A percentile compares a stretch with the other conserved stretches of the same genome.
Conservation (phyloP, 2,797 vertebrate species). For the Petrocephalus schoutedeni region DNA sequence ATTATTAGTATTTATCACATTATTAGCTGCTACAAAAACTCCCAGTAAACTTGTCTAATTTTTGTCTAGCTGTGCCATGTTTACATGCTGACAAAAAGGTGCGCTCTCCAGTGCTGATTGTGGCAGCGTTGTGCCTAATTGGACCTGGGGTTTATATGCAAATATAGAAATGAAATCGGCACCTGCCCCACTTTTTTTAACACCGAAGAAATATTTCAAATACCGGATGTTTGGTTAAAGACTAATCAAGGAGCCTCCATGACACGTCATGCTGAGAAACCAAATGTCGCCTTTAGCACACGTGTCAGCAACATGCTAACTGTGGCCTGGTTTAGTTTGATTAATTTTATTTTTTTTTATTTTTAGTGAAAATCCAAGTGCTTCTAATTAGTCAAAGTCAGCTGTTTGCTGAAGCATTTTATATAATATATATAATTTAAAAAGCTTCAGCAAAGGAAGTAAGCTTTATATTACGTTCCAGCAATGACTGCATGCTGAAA, state of each 20-base stretch:
- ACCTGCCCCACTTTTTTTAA: neutral
- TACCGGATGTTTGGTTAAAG: neutral
- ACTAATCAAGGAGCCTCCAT: constrained; percentile 22
- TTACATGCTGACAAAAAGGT: neutral
- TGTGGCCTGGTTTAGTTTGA: neutral
- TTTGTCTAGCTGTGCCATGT: neutral
- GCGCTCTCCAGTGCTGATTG: constrained; percentile 17
- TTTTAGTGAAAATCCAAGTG: constrained; percentile 35
- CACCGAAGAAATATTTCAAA: constrained; percentile 16
- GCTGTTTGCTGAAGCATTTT: constrained; percentile 30
- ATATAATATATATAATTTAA: too few species aligned
- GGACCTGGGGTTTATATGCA: constrained; percentile 38
- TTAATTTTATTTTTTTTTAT: neutral
- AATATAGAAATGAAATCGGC: constrained; percentile 26
- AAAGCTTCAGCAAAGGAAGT: too few species aligned
- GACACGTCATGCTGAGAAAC: constrained; percentile 23
- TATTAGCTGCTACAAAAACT: neutral
- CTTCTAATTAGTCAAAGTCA: constrained; percentile 50
- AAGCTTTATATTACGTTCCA: neutral
- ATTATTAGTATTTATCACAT: neutral
- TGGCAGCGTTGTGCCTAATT: constrained; percentile 35
- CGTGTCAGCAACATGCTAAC: neutral
- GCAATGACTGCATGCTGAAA: neutral
- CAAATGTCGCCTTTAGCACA: constrained; percentile 21
- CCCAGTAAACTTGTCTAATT: neutral